Evolutionary conservation across 2,113 vertebrate species (phyloP).

Genomic region (Bubo bubo): DNA sequence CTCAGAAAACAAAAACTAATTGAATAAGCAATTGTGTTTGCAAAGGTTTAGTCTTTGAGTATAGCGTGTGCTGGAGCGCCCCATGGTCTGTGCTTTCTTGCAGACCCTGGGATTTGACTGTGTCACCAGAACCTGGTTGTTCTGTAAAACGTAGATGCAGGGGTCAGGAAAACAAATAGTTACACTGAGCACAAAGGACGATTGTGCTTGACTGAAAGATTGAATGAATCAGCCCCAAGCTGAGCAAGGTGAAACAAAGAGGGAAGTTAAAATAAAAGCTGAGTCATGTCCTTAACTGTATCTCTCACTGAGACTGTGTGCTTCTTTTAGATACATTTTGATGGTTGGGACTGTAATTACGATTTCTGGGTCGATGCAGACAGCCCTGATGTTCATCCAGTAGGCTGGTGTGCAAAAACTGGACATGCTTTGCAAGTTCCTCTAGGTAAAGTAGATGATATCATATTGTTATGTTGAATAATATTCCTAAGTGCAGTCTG

Average conservation of each 20-base stretch:
- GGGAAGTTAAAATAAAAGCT: not conserved
- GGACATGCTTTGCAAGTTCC: constrained; percentile 86
- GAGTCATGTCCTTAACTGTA: not conserved
- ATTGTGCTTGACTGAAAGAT: not conserved
- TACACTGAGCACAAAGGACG: not conserved
- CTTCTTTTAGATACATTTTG: constrained; percentile 85
- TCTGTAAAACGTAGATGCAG: not conserved
- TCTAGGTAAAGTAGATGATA: constrained; percentile 69
- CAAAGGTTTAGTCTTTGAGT: not conserved
- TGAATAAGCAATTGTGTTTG: not conserved
- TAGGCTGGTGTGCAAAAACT: constrained; percentile 91
- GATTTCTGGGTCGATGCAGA: constrained; percentile 90
- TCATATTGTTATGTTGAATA: fast-evolving
- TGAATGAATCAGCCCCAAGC: not conserved
- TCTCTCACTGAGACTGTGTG: not conserved
- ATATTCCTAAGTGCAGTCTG: not conserved
- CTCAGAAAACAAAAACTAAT: not conserved
- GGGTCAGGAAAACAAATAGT: not conserved
- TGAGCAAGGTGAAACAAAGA: constrained; percentile 7
- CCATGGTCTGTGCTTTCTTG: not conserved
- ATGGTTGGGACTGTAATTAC: constrained; percentile 85
- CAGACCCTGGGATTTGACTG: not conserved
- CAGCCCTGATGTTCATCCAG: constrained; percentile 86
- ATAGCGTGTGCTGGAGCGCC: not conserved
- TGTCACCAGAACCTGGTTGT: not conserved